Base-by-base conservation (phyloP, 2,113 vertebrate genomes). In the Elachura formosa region DNA sequence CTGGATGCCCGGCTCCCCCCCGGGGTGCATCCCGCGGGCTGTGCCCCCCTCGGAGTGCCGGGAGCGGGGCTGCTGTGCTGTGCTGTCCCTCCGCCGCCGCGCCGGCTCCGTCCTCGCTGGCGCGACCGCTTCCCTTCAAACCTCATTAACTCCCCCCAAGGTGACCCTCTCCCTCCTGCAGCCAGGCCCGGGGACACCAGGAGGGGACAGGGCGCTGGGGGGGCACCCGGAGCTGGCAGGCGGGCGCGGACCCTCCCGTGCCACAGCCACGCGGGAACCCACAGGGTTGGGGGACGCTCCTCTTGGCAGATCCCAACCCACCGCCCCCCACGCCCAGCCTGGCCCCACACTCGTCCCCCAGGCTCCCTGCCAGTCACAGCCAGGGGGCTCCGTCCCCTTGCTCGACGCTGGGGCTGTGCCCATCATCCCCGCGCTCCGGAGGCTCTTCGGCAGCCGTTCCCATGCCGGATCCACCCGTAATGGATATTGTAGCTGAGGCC, bases 71-170 rank as follows among this genome's bases (percentile, higher is more conserved):
- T 10, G 28, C 61, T 5, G 31, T 1, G 29, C 66, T 2, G 5
- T 0, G 26, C 64, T 3, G 20, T 75, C 79, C 89, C 73, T 66
- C 48, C 19, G 74, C 71, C 82, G 9, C 59, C 48, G 6, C 66
- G 52, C 34, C 7, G 33, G 55, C 91, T 89, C 92, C 61, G 11
- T 69, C 91, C n/a, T 68, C n/a, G 25, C 16, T 86, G 55, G 67
- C 48, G 28, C 41, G 5, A 48, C 25, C 80, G 54, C 87, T 91
- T 96, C 88, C 91, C 88, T 93, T 96, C 94, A 96, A 95, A 94
- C 73, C 96, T 97, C 94, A 94, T 97, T 97, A 96, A 94, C 92
- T 95, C 87, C 93, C 95, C 94, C 89, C 94, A 97, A 96, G 97
- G 96, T 96, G 94, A 95, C 95, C 91, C 90, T 84, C 83, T 87